phyloP scores from a whole-genome alignment of 2,113 vertebrate species.

The Columba janthina region DNA sequence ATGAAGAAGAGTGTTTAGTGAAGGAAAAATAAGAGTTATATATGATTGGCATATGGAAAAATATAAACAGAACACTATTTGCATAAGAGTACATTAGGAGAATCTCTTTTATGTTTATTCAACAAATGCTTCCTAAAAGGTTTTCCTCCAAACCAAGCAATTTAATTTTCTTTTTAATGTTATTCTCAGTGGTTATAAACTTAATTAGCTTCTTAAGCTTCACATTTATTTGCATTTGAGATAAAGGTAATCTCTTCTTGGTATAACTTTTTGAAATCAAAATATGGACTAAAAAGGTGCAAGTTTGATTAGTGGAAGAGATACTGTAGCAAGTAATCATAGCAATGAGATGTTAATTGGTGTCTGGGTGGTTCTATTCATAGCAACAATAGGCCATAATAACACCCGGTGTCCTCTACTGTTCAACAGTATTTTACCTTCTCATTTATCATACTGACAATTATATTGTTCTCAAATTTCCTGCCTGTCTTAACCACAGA shows the following conservation, averaged over 20 bases:
- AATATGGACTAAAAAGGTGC: conserved; percentile 70
- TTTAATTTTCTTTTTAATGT: conserved; percentile 77
- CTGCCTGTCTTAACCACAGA: conserved; percentile 61
- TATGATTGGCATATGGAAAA: conserved; percentile 54
- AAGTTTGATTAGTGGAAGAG: conserved; percentile 76
- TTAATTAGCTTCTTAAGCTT: conserved; percentile 75
- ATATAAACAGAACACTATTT: conserved; percentile 49
- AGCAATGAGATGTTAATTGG: conserved; percentile 77
- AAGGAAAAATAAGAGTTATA: conserved; percentile 35
- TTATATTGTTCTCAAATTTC: conserved; percentile 67
- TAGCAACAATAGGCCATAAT: conserved; percentile 71
- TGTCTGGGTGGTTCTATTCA: conserved; percentile 76
- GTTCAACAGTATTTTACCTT: conserved; percentile 62
- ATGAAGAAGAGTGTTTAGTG: not conserved
- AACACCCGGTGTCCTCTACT: conserved; percentile 65
- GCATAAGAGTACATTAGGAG: conserved; percentile 37
- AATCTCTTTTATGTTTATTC: conserved; percentile 68
- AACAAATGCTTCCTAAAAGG: conserved; percentile 73
- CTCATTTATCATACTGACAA: conserved; percentile 69
- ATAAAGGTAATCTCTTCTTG: conserved; percentile 71
- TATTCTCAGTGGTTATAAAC: conserved; percentile 75
- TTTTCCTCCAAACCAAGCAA: conserved; percentile 74
- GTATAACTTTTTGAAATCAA: conserved; percentile 76
- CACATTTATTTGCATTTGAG: conserved; percentile 75
- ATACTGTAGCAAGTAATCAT: conserved; percentile 75